Evolutionary conservation across 2,888 invertebrate genomes (phyloP).

Genomic region (Drosophila rellima): DNA sequence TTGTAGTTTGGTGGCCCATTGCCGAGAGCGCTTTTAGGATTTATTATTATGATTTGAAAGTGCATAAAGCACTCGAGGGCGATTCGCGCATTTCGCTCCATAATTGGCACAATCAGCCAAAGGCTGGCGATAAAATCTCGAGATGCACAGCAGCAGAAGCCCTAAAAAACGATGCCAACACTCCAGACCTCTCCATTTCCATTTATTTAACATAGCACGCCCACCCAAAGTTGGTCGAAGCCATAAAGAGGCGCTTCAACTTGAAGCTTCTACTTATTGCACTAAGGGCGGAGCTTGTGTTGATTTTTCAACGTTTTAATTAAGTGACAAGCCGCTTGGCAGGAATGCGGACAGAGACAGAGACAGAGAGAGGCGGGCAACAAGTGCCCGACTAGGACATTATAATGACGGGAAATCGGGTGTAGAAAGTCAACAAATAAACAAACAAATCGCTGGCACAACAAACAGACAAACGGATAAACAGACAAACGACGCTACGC

Average conservation of each 20-base stretch:
- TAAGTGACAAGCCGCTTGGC: conserved; percentile 67
- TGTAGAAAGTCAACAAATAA: conserved; percentile 68
- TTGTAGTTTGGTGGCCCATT: conserved; percentile 44
- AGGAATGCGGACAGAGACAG: neutral
- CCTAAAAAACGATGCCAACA: conserved; percentile 52
- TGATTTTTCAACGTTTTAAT: conserved; percentile 80
- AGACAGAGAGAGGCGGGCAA: conserved; percentile 27
- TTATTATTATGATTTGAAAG: conserved; percentile 82
- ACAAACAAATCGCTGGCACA: conserved; percentile 73
- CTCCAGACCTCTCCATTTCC: conserved; percentile 23
- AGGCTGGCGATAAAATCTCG: conserved; percentile 75
- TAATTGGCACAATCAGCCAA: conserved; percentile 80
- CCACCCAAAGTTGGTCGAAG: conserved; percentile 46
- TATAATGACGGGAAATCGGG: conserved; percentile 69
- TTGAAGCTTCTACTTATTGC: conserved; percentile 58
- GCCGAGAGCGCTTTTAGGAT: conserved; percentile 67
- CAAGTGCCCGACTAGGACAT: conserved; percentile 54
- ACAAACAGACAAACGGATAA: conserved; percentile 30
- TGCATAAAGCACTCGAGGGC: conserved; percentile 80
- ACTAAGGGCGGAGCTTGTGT: conserved; percentile 54
- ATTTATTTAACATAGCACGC: conserved; percentile 51
- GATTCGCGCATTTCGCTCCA: conserved; percentile 74
- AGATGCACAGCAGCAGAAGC: conserved; percentile 50
- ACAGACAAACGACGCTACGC: conserved; percentile 26
- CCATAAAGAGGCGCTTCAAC: conserved; percentile 64